Conservation (phyloP, 2,797 vertebrate species). For the Leucoraja ocellata region DNA sequence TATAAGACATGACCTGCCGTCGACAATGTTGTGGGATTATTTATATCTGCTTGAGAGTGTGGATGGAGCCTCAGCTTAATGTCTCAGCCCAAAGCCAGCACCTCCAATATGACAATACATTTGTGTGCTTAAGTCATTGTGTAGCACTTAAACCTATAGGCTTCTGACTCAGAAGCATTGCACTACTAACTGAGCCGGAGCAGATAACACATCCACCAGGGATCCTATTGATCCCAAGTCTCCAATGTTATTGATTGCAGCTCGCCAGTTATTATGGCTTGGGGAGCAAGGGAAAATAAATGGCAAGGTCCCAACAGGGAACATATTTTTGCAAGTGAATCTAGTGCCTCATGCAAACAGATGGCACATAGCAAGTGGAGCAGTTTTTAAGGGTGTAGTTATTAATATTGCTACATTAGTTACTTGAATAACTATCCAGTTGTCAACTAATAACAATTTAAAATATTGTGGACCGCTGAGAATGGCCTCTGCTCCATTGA, state of each 20-base stretch:
- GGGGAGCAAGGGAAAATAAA: neutral
- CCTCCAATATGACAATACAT: no score
- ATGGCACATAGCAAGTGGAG: neutral
- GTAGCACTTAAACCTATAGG: no score
- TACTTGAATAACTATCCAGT: neutral
- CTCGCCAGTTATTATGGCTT: neutral
- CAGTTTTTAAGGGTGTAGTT: neutral
- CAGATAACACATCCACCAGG: neutral
- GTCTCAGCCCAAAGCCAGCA: no score
- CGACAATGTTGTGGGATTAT: no score
- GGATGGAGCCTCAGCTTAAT: no score
- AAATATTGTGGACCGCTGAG: neutral
- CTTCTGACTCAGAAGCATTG: no score
- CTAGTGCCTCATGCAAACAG: neutral
- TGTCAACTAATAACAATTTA: neutral
- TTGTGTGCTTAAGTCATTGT: no score
- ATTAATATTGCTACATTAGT: neutral
- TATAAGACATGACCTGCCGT: no score
- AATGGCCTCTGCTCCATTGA: neutral
- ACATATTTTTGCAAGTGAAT: neutral
- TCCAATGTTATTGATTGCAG: neutral
- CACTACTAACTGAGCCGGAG: no score
- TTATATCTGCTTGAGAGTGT: no score
- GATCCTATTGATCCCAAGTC: neutral
- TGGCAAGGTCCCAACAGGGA: neutral